phyloP scores from a whole-genome alignment of 1,140 invertebrate species.

The Anthonomus grandis region DNA sequence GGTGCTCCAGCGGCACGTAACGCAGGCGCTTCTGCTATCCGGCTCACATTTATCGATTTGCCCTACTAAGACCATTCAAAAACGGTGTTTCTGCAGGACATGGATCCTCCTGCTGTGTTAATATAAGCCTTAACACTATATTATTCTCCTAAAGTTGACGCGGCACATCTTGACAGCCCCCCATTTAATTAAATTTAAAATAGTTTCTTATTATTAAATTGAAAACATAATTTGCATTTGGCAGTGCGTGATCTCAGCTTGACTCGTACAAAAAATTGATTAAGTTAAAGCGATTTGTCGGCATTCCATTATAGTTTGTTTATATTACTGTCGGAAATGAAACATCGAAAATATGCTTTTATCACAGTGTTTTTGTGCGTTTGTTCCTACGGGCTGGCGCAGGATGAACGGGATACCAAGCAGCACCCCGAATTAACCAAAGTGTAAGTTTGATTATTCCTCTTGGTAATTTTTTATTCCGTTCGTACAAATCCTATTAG shows the following conservation, averaged over 20 bases:
- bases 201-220: too few relatives aligned
- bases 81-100: too few relatives aligned
- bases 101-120: too few relatives aligned
- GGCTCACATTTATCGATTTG: slow-evolving; percentile 13
- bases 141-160: too few relatives aligned
- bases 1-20: too few relatives aligned
- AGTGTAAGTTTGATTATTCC: too few relatives aligned
- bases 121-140: too few relatives aligned
- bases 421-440: slow-evolving; percentile 39
- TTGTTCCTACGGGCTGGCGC: slow-evolving; percentile 11
- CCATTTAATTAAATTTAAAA: too few relatives aligned
- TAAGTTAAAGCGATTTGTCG: background rate
- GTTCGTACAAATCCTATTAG: too few relatives aligned
- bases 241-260: background rate
- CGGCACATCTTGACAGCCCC: too few relatives aligned
- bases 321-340: slow-evolving; percentile 8
- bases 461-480: too few relatives aligned
- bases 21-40: too few relatives aligned
- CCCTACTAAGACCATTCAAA: slow-evolving; percentile 10
- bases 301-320: background rate
- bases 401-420: slow-evolving; percentile 32
- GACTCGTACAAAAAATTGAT: background rate
- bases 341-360: slow-evolving; percentile 14
- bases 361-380: slow-evolving; percentile 29
- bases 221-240: background rate